Evolutionary conservation across 2,888 invertebrate genomes (phyloP), one percentile per base, ranked within the genome.

Genomic region (Oligia latruncula): DNA sequence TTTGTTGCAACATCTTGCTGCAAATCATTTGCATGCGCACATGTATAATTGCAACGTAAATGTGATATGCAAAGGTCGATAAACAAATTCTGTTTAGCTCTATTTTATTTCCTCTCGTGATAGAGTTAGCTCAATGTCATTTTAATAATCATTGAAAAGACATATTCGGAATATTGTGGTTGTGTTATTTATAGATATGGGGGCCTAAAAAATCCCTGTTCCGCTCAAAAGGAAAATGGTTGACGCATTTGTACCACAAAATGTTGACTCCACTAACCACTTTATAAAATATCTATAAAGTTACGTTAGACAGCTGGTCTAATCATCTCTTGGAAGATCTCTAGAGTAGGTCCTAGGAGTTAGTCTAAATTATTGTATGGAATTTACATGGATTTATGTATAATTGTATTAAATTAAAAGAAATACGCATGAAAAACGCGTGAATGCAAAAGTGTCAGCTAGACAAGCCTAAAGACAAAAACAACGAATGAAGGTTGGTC

Each of bases 401-500:
- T 23, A 83, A 68, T 55, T 29, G 1, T 15, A 43, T 49, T 60
- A 64, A 72, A 76, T n/a, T 78, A 13, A 46, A 49, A 40, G 15
- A 52, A 71, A 71, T 60, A 74, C 49, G 78, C 66, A 67, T 43
- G 29, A 60, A 58, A 60, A 65, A 64, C 17, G 77, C 71, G 65
- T 79, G 9, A 80, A 70, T 80, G 67, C 74, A 64, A 73, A 74
- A 80, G 60, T 72, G 46, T 75, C 64, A 83, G 80, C 83, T 82
- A 78, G 73, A 79, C 78, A 85, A 78, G 85, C 81, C 73, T 79
- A 83, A 76, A 84, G 85, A 89, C 82, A 81, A 85, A 81, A 88
- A 84, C 81, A 88, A 80, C 82, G 71, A 81, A 92, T 88, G 88
- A 91, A 92, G 92, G 91, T 92, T 89, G 83, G 88, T 89, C 81